Evolutionary conservation across 2,888 invertebrate species (phyloP), one percentile per base, ranked within the genome.

Genomic region (Sclerodermus sp.): DNA sequence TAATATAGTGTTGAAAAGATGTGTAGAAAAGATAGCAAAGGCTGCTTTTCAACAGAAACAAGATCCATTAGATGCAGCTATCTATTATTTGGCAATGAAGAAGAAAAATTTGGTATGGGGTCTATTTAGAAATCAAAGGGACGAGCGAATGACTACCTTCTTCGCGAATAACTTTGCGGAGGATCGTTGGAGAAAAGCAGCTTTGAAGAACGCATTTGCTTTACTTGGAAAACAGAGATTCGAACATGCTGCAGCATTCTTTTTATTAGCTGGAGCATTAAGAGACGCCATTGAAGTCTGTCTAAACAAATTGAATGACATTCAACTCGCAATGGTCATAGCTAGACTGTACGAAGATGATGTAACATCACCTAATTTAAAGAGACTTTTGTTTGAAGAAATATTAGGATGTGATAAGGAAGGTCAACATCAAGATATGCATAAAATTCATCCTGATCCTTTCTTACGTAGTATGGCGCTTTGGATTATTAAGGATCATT

Each of bases 211-310:
- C 78, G 99, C 99, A 0, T 99, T 96, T 74, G 96, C 94, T 1
- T 80, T 99, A 37, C 84, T 99, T 34, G 93, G 98, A 2, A 94
- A 93, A 72, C 98, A 99, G 79, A 79, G 97, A 43, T 99, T 98
- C 76, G 92, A 94, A 54, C 97, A 99, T 73, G 98, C 99, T 0
- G 98, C 97, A 0, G 99, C 97, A 0, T 99, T 99, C 82, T 99
- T 99, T 80, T 82, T 99, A 46, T 81, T 99, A 4, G 97, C 95
- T 16, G 96, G 95, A 16, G 91, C 94, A 30, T 80, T 99, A 29
- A 89, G 92, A 66, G 99, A 99, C 79, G 98, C 98, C 3, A 85
- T 99, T 47, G 96, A 98, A 83, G 91, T 95, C 17, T 88, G 94
- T 57, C 79, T 96, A 42, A 89, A 93, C 60, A 94, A 97, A 73